Evolutionary conservation across 2,888 invertebrate species (phyloP).

Genomic region (Lampropteryx suffumata): DNA sequence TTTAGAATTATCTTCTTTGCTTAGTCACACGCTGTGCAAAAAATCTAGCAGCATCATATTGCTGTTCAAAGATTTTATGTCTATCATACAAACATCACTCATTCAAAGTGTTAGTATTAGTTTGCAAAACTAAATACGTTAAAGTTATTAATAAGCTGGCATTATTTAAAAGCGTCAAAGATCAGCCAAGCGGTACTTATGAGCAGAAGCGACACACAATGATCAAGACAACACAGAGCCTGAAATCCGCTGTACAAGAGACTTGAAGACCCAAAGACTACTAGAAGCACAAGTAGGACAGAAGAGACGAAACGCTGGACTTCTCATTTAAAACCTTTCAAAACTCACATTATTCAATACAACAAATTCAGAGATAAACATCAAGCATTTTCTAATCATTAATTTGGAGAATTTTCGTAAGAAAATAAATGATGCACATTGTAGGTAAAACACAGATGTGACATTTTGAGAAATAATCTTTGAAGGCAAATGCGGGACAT

Average conservation of each 20-base stretch:
- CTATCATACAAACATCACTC: constrained; percentile 66
- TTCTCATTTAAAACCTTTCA: constrained; percentile 58
- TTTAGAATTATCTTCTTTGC: constrained; percentile 7
- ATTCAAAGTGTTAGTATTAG: constrained; percentile 52
- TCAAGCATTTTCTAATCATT: constrained; percentile 3
- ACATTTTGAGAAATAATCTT: constrained; percentile 24
- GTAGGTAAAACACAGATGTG: background rate
- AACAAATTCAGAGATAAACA: background rate
- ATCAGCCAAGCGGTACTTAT: constrained; percentile 39
- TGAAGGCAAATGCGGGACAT: background rate
- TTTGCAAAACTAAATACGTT: constrained; percentile 32
- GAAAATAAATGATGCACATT: background rate
- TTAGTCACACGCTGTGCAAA: constrained; percentile 53
- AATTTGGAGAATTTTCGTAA: background rate
- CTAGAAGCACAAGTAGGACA: constrained; percentile 49
- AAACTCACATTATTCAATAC: constrained; percentile 24
- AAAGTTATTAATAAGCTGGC: constrained; percentile 28
- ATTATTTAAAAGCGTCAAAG: constrained; percentile 30
- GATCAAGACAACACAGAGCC: constrained; percentile 36
- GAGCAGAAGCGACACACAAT: constrained; percentile 41
- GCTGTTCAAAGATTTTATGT: constrained; percentile 42
- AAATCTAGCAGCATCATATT: constrained; percentile 50
- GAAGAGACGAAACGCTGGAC: constrained; percentile 68
- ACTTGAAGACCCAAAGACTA: constrained; percentile 53
- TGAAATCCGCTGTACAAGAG: constrained; percentile 52